A percentile compares a stretch with the other conserved stretches of the same genome.
These are phyloP conservation scores for Spodoptera litura DNA, from an alignment of 1,140 invertebrate species.

Conservation along the genomic window DNA sequence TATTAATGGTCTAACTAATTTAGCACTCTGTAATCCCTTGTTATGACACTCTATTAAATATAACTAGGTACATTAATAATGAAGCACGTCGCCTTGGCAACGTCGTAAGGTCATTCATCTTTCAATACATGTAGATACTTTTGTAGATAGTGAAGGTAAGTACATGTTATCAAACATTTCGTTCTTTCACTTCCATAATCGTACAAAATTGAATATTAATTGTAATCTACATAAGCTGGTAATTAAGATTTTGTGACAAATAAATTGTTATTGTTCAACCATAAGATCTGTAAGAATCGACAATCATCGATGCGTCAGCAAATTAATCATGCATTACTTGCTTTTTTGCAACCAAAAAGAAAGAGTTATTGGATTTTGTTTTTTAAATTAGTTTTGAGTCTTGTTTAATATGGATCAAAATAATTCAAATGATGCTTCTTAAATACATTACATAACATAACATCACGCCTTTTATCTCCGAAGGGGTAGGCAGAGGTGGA, in stretches of 20 bases:
- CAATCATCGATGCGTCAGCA: too few species aligned
- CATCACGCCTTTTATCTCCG: too few species aligned
- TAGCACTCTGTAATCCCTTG: neutral
- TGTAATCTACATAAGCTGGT: neutral
- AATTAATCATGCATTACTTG: too few species aligned
- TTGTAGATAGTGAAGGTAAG: neutral
- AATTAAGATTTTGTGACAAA: neutral
- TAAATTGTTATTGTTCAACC: too few species aligned
- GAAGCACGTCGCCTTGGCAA: slow-evolving; percentile 10
- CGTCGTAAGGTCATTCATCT: slow-evolving; percentile 25
- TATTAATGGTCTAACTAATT: slow-evolving; percentile 3
- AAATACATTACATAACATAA: too few species aligned
- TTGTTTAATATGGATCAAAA: too few species aligned
- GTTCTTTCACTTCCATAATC: slow-evolving; percentile 15
- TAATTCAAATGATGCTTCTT: too few species aligned
- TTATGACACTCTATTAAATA: slow-evolving; percentile 5
- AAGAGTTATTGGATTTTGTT: too few species aligned
- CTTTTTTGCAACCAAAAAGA: too few species aligned
- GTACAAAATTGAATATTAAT: slow-evolving; percentile 3
- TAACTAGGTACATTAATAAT: slow-evolving; percentile 7
- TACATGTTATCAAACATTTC: neutral
- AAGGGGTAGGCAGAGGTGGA: too few species aligned
- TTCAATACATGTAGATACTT: neutral
- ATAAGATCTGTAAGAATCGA: too few species aligned
- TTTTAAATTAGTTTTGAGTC: too few species aligned